Evolutionary conservation across 35 echinoderm and acorn worm species (phyloP), one percentile per base, ranked within the genome.

Genomic region (Diadema setosum): DNA sequence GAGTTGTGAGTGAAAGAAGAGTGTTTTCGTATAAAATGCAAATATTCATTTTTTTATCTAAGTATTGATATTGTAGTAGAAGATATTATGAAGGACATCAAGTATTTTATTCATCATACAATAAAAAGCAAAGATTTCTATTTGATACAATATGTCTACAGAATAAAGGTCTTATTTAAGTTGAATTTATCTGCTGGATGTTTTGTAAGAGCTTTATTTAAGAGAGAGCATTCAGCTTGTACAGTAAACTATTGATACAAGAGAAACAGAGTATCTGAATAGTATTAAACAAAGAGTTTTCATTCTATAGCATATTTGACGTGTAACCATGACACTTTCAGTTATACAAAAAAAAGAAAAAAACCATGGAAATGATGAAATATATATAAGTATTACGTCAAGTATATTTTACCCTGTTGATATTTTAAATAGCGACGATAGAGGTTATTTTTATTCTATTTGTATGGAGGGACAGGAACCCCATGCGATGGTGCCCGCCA

Each of bases 251-350:
- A 87, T 73, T 46, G 42, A 87, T 73, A 84, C 48, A 87, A 48
- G 49, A 50, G 56, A 58, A 50, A 46, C 46, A 83, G 36, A 83
- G 49, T n/a, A n/a, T n/a, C n/a, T 33, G 61, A 57, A 87, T 61
- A 87, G 85, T 87, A 87, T 87, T 87, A 73, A 87, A 87, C 61
- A 45, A 70, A 85, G 56, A 87, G 85, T 87, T 87, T 87, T 87
- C 85, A 87, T 87, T 87, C 73, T 87, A 87, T 87, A 39, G 64
- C 60, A 73, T 87, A 75, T 87, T 21, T 87, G 59, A 84, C 73
- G 42, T 84, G 88, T 90, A 90, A 90, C 88, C 88, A 82, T 90
- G 64, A 90, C 88, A 83, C 88, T 90, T 90, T 90, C 88, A 90
- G 88, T 90, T 90, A 82, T 65, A 81, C 69, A 75, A n/a, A 81